Base-by-base conservation (phyloP, 2,888 invertebrate species). In the Mesorhabditis spiculigera region DNA sequence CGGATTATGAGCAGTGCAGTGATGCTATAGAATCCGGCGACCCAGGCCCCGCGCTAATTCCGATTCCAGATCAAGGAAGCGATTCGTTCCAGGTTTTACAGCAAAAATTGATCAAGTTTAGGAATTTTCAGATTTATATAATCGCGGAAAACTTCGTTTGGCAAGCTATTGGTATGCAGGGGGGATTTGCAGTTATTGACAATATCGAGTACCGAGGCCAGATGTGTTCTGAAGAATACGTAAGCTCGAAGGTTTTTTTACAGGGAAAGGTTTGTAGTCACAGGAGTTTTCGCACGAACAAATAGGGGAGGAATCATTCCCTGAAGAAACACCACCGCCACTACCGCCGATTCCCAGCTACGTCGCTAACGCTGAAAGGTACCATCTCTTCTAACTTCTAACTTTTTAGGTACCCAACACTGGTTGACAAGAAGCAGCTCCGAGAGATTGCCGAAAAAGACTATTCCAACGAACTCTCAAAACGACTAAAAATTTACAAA, bases 141-240 rank as follows among this genome's bases (percentile, higher is more conserved):
- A 74, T 81, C 45, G 83, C 85, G 0, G 81, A 85, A 66, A 83
- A 84, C 65, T 85, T 85, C 65, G 79, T 83, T 6, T 84, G 80
- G 70, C 73, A 77, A 65, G 78, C 80, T 44, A 78, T 77, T 3
- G 79, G 78, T 63, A 67, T 85, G 65, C 80, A 81, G 73, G 76
- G 76, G 3, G 85, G 85, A 5, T 83, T 85, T 67, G 85, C 85
- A 0, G 84, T 85, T 65, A 77, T 85, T 64, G 85, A 85, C 70
- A 75, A 76, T n/a, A 71, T 85, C 50, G 83, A 85, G 68, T 85
- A 85, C 71, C 77, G 76, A 50, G 85, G 80, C 4, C 75, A 75
- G 43, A 76, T 85, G 73, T 86, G 85, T 63, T 67, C 16, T 50
- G 0, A 50, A 50, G 58, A 50, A 13, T 50, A 50, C n/a, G 58